Conservation (phyloP, 1,140 invertebrate species). For the Musca vetustissima region DNA sequence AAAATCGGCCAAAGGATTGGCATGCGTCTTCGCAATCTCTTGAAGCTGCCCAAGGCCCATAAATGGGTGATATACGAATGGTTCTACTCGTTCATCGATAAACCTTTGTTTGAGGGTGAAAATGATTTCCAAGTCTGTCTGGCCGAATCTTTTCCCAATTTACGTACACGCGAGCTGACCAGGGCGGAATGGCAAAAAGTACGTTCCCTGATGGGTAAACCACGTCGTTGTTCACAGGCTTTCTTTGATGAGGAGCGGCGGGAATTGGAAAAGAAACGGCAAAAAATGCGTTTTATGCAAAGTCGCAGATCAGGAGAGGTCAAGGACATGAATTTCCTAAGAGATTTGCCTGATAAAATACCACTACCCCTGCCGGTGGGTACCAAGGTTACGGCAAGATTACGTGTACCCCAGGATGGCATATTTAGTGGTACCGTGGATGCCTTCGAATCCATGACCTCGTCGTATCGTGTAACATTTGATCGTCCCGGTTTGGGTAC, state of each 20-base stretch:
- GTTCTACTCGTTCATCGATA: slow-evolving; percentile 98
- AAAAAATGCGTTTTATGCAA: slow-evolving; percentile 91
- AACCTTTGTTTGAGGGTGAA: slow-evolving; percentile 90
- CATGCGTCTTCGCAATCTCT: slow-evolving; percentile 87
- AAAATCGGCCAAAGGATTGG: slow-evolving; percentile 84
- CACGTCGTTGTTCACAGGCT: slow-evolving; percentile 86
- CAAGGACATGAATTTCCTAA: slow-evolving; percentile 68
- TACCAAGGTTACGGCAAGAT: slow-evolving; percentile 89
- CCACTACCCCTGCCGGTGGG: slow-evolving; percentile 95
- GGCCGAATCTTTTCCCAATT: slow-evolving; percentile 90
- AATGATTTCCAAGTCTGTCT: slow-evolving; percentile 97
- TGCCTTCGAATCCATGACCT: slow-evolving; percentile 95
- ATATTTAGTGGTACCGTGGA: slow-evolving; percentile 95
- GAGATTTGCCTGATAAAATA: slow-evolving; percentile 93
- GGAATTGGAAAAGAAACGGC: slow-evolving; percentile 86
- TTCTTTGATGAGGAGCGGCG: slow-evolving; percentile 95
- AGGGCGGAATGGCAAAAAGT: slow-evolving; percentile 96
- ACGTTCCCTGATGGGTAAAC: slow-evolving; percentile 94
- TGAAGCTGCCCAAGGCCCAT: slow-evolving; percentile 97
- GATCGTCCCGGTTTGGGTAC: slow-evolving; percentile 91
- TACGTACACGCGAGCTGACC: slow-evolving; percentile 83
- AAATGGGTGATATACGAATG: slow-evolving; percentile 99
- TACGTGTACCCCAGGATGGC: slow-evolving; percentile 93
- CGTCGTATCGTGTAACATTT: slow-evolving; percentile 97
- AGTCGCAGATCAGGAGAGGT: slow-evolving; percentile 79